phyloP scores from a whole-genome alignment of 2,113 vertebrate species.

The Castor canadensis region DNA sequence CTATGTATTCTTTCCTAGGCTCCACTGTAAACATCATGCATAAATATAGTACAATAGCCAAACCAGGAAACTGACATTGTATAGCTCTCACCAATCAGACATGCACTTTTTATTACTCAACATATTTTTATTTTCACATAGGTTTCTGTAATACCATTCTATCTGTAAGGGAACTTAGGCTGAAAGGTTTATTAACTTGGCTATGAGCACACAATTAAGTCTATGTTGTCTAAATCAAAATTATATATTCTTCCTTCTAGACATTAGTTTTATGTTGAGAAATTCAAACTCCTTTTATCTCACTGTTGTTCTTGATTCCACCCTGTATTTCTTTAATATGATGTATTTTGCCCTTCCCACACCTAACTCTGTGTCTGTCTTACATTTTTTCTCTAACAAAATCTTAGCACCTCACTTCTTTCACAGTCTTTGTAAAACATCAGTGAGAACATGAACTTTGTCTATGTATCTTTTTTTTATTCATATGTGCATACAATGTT shows the following conservation, averaged over 20 bases:
- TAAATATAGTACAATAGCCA: not conserved
- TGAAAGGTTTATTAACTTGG: not conserved
- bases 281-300: not conserved
- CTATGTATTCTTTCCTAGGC: not conserved
- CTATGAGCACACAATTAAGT: not conserved
- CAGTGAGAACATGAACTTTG: not conserved
- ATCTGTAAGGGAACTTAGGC: not conserved
- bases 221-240: not conserved
- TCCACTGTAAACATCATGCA: not conserved
- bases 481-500: too few relatives aligned
- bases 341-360: not conserved
- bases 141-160: not conserved
- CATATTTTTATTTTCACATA: not conserved
- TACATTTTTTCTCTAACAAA: not conserved
- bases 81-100: not conserved
- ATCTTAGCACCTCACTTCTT: not conserved
- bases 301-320: not conserved
- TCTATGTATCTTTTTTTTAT: too few relatives aligned
- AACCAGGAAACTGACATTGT: not conserved
- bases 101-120: not conserved
- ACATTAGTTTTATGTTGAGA: not conserved
- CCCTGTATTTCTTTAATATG: not conserved
- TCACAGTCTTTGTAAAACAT: not conserved
- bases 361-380: not conserved
- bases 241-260: not conserved